phyloP scores from a whole-genome alignment of 2,888 invertebrate genomes.

The Eupithecia abbreviata region DNA sequence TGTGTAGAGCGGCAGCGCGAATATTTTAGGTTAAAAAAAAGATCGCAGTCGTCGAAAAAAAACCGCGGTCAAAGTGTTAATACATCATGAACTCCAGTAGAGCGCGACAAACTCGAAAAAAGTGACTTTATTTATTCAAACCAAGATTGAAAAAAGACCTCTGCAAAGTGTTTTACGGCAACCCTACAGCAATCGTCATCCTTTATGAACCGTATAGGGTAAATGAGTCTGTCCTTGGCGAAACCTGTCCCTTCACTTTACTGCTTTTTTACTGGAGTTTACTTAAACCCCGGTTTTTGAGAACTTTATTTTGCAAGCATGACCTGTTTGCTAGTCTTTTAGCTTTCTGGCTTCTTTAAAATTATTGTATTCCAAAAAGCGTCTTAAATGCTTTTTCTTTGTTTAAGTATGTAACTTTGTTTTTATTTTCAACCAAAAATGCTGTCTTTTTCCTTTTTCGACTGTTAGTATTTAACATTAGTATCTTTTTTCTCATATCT shows the following conservation, averaged over 20 bases:
- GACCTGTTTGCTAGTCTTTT: neutral
- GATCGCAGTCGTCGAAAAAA: too few relatives aligned
- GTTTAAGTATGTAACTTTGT: too few relatives aligned
- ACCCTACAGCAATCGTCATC: constrained; percentile 26
- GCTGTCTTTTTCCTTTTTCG: too few relatives aligned
- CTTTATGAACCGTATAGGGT: constrained; percentile 36
- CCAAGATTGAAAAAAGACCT: neutral
- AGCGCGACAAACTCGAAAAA: neutral
- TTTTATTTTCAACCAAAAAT: too few relatives aligned
- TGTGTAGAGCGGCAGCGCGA: too few relatives aligned
- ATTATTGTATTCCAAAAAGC: neutral
- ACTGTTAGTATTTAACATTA: too few relatives aligned
- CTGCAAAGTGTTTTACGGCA: neutral
- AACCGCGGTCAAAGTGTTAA: too few relatives aligned
- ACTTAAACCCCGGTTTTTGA: neutral
- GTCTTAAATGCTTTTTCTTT: too few relatives aligned
- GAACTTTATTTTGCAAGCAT: neutral
- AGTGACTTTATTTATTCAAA: neutral
- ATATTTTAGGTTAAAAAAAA: too few relatives aligned
- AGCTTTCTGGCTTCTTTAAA: neutral
- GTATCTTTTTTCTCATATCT: too few relatives aligned
- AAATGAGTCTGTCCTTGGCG: constrained; percentile 55
- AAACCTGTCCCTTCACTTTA: constrained; percentile 72
- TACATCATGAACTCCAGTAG: neutral
- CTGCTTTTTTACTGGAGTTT: constrained; percentile 66